Base-by-base conservation (phyloP, 2,888 invertebrate genomes). In the Papilio elwesi region DNA sequence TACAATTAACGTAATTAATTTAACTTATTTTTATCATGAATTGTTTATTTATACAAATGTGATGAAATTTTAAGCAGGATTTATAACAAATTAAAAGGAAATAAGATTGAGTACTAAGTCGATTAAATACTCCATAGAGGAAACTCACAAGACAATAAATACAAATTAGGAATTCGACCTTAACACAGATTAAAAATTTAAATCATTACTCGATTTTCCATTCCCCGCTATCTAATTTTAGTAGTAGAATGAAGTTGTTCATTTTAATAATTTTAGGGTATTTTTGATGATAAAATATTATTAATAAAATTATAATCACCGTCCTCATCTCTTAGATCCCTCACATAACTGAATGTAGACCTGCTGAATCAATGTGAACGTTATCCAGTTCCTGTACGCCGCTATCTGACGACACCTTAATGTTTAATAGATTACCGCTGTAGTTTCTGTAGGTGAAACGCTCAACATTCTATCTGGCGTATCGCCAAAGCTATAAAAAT, bases 401-500 rank as follows among this genome's bases (percentile, higher is more conserved):
- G 10, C 10, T 62, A 43, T 62, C 10, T 15, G n/a, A 43, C 43
- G 59, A 62, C 43, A 62, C 11, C 8, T 62, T 43, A 62, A 43
- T 62, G 15, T 38, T 15, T 3, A 62, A 43, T 43, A 43, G 15
- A 62, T 62, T 62, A 43, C 11, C 8, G 59, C 38, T 43, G 38
- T 43, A 62, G 15, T 62, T 62, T 62, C 15, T n/a, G 59, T 59
- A 13, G n/a, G 57, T 13, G n/a, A 43, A 59, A 38, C 38, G 9
- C 15, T 43, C 15, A 62, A 15, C 59, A 62, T 43, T 15, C 15
- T 15, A 43, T 43, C 59, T 43, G 59, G 59, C 59, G 8, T n/a
- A 15, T 43, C 10, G 59, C 59, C 59, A 62, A 62, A 62, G 10
- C 43, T 43, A 62, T 62, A 62, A 62, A 43, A 62, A 43, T 62